Base-by-base conservation (phyloP, 2,113 vertebrate species). In the Ellobius talpinus region DNA sequence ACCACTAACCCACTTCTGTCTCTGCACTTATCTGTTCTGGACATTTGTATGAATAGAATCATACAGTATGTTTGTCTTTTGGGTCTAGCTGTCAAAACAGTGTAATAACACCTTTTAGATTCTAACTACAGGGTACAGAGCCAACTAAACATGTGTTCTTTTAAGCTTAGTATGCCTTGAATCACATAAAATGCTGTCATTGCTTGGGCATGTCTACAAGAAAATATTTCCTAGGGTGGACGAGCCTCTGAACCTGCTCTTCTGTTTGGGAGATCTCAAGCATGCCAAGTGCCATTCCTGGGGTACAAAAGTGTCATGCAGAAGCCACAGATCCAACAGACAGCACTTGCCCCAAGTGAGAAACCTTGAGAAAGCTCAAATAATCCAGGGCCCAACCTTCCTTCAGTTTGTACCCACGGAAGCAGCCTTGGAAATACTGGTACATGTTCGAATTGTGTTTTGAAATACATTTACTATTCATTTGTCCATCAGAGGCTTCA, bases 251-350 rank as follows among this genome's bases (percentile, higher is more conserved):
- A 29, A 3, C 13, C n/a, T 45, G 1, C 47, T 61, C 12, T 52
- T 50, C 76, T n/a, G 23, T 39, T 42, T 87, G 14, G 3, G 11
- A 10, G 21, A n/a, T 39, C 1, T 0, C 3, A 31, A 42, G 12
- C 6, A 2, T 63, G 33, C 17, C 90, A n/a, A 1, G 5, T 17
- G 8, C 3, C 10, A 50, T 21, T 7, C 11, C 24, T 17, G 0
- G 1, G 16, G 26, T 52, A 63, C 50, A 58, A 26, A 19, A 16
- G 1, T 42, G n/a, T 2, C 26, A 12, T 19, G 6, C 29, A 24
- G 23, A 23, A 45, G 24, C 45, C 72, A 52, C 79, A 58, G 3
- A 19, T 3, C 2, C 26, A 73, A 33, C 1, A 3, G 47, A 33
- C 16, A n/a, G 72, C 55, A 58, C 42, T 91, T 89, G 23, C 45